Evolutionary conservation across 37 sponge, comb jelly and placozoan species (phyloP), one percentile per base, ranked within the genome.

Genomic region (Halichondria panicea): DNA sequence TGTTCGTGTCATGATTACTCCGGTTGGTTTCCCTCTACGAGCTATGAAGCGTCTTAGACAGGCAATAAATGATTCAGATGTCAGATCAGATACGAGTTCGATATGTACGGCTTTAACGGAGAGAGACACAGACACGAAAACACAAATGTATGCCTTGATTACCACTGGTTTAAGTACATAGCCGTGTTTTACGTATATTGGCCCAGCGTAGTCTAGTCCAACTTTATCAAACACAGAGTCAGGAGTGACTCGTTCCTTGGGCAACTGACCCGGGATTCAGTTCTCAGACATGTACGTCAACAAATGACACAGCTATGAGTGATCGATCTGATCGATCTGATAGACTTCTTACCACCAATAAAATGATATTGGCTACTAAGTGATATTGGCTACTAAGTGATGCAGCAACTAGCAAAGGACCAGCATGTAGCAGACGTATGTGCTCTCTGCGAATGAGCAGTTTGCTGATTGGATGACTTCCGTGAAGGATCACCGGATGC

Each of bases 401-500:
- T 32, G 77, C 24, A n/a, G 71, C 19, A 8, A 63, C 50, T 7
- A 63, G 41, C 22, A 77, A 25, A 19, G 71, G 44, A 3, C 83
- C 75, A 61, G 53, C 77, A 70, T 84, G 84, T 9, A 71, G 28
- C 4, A 76, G 64, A 18, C 43, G 70, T 0, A 46, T 18, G 37
- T 75, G 64, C 31, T 76, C 84, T 24, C 54, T 36, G 4, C 4
- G 9, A 28, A 76, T 71, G 25, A 84, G 12, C 6, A 84, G 43
- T 22, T 69, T 58, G 35, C 30, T 50, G 55, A 84, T 54, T 21
- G 52, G 64, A 42, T 76, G 70, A 8, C 38, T 67, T 12, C 41
- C 22, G 46, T 69, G 71, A n/a, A 84, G 50, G 18, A 84, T 84
- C 13, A 69, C 22, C 18, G 84, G 77, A 63, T 76, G 77, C 32